phyloP scores from a whole-genome alignment of 2,888 invertebrate species.

The Noctua fimbriata region DNA sequence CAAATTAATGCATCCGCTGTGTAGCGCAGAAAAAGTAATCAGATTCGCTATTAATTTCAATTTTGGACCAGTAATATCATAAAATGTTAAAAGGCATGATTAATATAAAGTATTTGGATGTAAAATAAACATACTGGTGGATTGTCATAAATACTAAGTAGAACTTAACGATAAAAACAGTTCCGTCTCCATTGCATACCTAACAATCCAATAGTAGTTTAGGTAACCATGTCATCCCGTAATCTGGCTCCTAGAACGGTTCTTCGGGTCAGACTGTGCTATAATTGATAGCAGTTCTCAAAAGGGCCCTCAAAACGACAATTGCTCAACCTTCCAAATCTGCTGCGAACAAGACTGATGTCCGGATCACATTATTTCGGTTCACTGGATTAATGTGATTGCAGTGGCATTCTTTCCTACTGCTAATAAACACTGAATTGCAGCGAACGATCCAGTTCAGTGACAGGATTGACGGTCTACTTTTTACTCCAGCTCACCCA shows the following conservation, averaged over 20 bases:
- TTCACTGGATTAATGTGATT: neutral
- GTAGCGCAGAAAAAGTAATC: slow-evolving; percentile 42
- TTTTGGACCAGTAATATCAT: slow-evolving; percentile 2
- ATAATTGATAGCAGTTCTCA: neutral
- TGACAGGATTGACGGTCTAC: neutral
- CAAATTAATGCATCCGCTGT: slow-evolving; percentile 67
- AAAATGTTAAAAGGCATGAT: slow-evolving; percentile 14
- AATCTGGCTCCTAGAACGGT: no score
- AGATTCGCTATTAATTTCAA: slow-evolving; percentile 36
- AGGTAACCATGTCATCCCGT: neutral
- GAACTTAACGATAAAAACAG: neutral
- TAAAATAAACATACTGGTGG: neutral
- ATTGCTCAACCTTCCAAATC: neutral
- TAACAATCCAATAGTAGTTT: neutral
- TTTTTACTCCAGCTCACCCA: neutral
- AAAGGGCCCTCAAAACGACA: neutral
- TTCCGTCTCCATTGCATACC: neutral
- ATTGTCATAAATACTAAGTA: neutral
- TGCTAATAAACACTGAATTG: neutral
- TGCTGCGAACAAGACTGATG: neutral
- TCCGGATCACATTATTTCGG: neutral
- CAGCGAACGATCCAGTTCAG: neutral
- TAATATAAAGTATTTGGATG: neutral
- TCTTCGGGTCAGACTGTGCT: no score
- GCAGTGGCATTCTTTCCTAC: neutral